Base-by-base conservation (phyloP, 2,113 vertebrate species). In the Numenius arquata region DNA sequence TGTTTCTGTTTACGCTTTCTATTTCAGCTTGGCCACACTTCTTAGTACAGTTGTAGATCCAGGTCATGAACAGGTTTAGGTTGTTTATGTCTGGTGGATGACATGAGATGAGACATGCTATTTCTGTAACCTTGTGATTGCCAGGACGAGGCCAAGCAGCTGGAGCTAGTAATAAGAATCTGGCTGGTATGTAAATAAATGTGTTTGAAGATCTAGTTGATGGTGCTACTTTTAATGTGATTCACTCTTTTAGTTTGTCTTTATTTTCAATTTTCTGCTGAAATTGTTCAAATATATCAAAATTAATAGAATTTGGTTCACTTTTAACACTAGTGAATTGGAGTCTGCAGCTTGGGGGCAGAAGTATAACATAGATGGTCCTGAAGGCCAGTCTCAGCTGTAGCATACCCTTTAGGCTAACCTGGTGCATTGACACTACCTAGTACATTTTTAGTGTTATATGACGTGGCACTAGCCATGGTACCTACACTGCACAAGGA, bases 381-480 rank as follows among this genome's bases (percentile, higher is more conserved):
- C 38, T 53, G 73, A 76, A 56, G 26, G 4, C 20, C 45, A 67
- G 13, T 11, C 30, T 79, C 43, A 89, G 15, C 29, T 77, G 7
- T 5, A 71, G 15, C 20, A 23, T 43, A 52, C 23, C 29, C 19
- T 74, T 78, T 34, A 58, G 55, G 15, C 41, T 85, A 40, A 78
- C 23, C 30, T 40, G 38, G 18, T 53, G 61, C 67, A 74, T 3
- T 45, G 40, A 50, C 47, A 70, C 15, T 45, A 32, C 22, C 13
- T 34, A 6, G 8, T 45, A 48, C 13, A 22, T 70, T 90, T 68
- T 15, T 9, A 41, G 50, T 27, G 45, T 59, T 72, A 17, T 5
- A 12, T 68, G 67, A 16, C 30, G 15, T 0, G 1, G 7, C 71
- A 72, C 18, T 58, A 56, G 21, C 40, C 43, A 52, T 2, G 0